Evolutionary conservation across 2,113 vertebrate species (phyloP), one percentile per base, ranked within the genome.

Genomic region (Cichladusa arquata): DNA sequence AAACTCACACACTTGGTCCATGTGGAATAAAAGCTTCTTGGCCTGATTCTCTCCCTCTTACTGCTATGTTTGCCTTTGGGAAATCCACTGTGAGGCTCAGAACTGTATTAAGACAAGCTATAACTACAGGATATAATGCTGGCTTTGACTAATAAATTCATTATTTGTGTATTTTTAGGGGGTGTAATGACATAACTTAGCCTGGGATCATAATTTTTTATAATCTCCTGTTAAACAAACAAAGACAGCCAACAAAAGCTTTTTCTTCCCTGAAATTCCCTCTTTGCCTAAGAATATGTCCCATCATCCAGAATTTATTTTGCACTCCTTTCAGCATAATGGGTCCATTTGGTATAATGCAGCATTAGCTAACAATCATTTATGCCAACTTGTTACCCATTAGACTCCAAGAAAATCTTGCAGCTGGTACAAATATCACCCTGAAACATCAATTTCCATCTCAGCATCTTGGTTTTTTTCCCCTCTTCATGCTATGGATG

Each of bases 301-400:
- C 88, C 65, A 91, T 93, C 91, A 91, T 33, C 34, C 34, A 88
- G 69, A 86, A 96, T 96, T 94, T 93, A 96, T 95, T 93, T 79
- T 93, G 88, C 86, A 65, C 65, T 94, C 48, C 40, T 29, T 22
- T 36, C 79, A 96, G 74, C 61, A 13, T 94, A 96, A 96, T 89
- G 73, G 74, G 50, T 57, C 86, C 73, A 70, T 94, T 93, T 92
- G 91, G 83, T 79, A 58, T 42, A 89, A 80, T 77, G 70, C 36
- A 71, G 86, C 88, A 58, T 62, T 93, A 85, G 80, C 81, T 96
- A 94, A 81, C 2, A 29, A 70, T 69, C 34, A 58, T 65, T 96
- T 93, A 73, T 38, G 67, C 65, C 92, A 91, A 71, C 76, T 88
- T 88, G 60, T 65, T 94, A 74, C 76, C 48, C 88, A 88, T 96